Percentiles rank a stretch among this genome's conserved stretches.
Conservation (phyloP, 2,113 vertebrate genomes). For the Promerops cafer region DNA sequence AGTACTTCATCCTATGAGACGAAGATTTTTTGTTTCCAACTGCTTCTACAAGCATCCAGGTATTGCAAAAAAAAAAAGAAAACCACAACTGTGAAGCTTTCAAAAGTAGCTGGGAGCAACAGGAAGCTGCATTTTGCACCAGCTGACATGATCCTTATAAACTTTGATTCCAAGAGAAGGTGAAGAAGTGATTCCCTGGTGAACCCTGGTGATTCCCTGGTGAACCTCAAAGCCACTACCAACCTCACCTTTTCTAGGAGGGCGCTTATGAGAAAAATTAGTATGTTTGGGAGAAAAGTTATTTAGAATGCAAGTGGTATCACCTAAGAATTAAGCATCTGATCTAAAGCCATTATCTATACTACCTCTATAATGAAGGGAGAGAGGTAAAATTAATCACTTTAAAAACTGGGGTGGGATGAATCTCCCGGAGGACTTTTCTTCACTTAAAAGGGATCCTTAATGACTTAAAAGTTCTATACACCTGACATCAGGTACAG, state of each 20-base stretch:
- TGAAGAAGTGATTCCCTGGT: neutral
- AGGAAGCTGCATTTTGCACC: neutral
- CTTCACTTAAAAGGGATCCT: neutral
- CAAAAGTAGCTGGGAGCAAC: neutral
- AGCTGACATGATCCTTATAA: neutral
- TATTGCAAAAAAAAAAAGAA: neutral
- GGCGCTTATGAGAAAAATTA: neutral
- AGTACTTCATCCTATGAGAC: neutral
- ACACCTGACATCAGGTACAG: neutral
- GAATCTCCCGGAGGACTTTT: neutral
- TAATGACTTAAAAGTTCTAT: neutral
- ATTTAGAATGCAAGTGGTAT: neutral
- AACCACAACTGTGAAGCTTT: neutral
- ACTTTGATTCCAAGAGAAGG: neutral
- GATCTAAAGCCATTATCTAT: neutral
- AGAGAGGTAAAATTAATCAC: neutral
- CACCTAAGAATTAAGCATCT: neutral
- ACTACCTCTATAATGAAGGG: neutral
- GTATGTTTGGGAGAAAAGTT: neutral
- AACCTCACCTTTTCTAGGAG: neutral
- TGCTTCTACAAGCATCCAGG: neutral
- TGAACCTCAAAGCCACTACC: neutral
- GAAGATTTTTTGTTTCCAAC: neutral
- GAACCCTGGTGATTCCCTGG: neutral
- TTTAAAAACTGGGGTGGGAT: neutral